Evolutionary conservation across 2,888 invertebrate genomes (phyloP), one percentile per base, ranked within the genome.

Genomic region (Drosophila limbata): DNA sequence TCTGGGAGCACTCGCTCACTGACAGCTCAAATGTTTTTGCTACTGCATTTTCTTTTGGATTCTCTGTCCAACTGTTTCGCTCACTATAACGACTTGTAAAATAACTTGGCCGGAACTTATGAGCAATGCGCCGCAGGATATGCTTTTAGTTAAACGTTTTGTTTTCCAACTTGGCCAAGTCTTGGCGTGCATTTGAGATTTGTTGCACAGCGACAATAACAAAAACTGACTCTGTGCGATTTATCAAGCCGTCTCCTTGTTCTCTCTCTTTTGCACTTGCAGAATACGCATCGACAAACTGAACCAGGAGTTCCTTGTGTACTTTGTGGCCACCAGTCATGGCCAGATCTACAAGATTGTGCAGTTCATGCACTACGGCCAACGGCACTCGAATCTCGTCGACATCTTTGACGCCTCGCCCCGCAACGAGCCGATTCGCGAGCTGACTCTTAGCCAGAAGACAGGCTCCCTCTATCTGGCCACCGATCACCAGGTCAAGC

Each of bases 271-370:
- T 35, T 11, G 9, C 17, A 8, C 39, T 51, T 40, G 1, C 75
- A 93, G 93, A 80, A 93, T 93, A 65, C 92, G 92, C 84, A 93
- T 92, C 80, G 92, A 93, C 65, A 92, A 92, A 65, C 87, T 92
- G n/a, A 93, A 93, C 87, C 92, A 93, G 64, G 96, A 97, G 89
- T 98, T 97, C 92, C 96, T 96, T 2, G 97, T 98, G 19, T 98
- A 97, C 93, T 98, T 97, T 91, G 97, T 97, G 66, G 98, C 97
- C 91, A 97, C 98, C 75, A 97, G 90, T 63, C 84, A 96, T 90
- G 98, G 98, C 19, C 95, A 96, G 91, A 96, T 98, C 70, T 97
- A 98, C 94, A 98, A 98, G 93, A 96, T 98, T 74, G 97, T 98
- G 10, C 98, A 98, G 92, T 98, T 98, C 96, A 94, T 94, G 79